These are phyloP conservation scores for Brachionus calyciflorus DNA, from an alignment of 1,140 invertebrate genomes.

Conservation along the genomic window DNA sequence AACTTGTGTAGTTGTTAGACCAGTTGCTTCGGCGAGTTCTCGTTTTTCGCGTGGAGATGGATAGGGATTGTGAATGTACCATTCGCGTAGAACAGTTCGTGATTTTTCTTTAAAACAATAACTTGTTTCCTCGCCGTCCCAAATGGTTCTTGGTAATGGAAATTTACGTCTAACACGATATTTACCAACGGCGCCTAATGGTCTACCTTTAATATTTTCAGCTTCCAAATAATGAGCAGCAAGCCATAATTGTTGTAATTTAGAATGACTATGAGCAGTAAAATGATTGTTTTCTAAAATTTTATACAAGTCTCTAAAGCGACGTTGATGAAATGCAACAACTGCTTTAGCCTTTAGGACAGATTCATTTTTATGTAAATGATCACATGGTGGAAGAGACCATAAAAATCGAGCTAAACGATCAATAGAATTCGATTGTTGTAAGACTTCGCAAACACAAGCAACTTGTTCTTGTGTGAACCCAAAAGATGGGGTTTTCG, in stretches of 20 bases:
- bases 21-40: slow-evolving; percentile 90
- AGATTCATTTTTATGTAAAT: slow-evolving; percentile 83
- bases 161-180: slow-evolving; percentile 96
- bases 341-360: slow-evolving; percentile 98
- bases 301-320: slow-evolving; percentile 84
- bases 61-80: slow-evolving; percentile 84
- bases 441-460: slow-evolving; percentile 95
- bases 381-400: slow-evolving; percentile 92
- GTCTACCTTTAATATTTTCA: slow-evolving; percentile 85
- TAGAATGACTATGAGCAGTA: slow-evolving; percentile 89
- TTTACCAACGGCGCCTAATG: slow-evolving; percentile 86
- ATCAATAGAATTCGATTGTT: slow-evolving; percentile 96
- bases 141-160: slow-evolving; percentile 91
- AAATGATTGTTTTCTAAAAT: slow-evolving; percentile 92
- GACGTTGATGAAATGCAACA: slow-evolving; percentile 80
- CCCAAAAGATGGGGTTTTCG: slow-evolving; percentile 28
- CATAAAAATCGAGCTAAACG: slow-evolving; percentile 86
- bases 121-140: slow-evolving; percentile 97
- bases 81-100: slow-evolving; percentile 78
- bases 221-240: slow-evolving; percentile 80
- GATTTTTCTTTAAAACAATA: slow-evolving; percentile 87
- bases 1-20: slow-evolving; percentile 91
- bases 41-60: slow-evolving; percentile 89
- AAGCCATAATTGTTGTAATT: slow-evolving; percentile 78
- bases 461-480: slow-evolving; percentile 93